phyloP scores from a whole-genome alignment of 2,113 vertebrate species.

The Urocolius indicus region DNA sequence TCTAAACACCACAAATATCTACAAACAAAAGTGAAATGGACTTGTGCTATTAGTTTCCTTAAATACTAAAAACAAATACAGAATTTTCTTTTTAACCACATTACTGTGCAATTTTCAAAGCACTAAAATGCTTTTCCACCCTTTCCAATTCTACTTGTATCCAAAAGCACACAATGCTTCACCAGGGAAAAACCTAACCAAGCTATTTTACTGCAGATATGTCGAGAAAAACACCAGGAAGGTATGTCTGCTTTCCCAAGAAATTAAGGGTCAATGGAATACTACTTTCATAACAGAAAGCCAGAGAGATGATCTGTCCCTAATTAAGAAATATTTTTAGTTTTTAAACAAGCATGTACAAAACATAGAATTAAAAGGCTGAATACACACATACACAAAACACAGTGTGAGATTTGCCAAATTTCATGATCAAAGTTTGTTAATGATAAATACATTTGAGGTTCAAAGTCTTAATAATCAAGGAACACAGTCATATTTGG shows the following conservation, averaged over 20 bases:
- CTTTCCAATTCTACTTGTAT: not conserved
- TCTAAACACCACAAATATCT: not conserved
- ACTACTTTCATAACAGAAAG: not conserved
- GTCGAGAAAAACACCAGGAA: not conserved
- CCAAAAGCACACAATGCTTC: not conserved
- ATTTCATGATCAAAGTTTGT: slow-evolving; percentile 9
- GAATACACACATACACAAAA: not conserved
- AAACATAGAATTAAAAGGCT: not conserved
- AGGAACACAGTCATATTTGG: not conserved
- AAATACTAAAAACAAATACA: not conserved
- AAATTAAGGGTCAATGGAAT: not conserved
- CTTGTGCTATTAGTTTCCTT: not conserved
- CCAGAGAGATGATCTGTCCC: not conserved
- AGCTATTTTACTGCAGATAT: not conserved
- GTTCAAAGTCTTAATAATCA: not conserved
- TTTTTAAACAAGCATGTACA: not conserved
- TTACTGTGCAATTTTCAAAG: not conserved
- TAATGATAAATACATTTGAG: not conserved
- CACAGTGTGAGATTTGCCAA: not conserved
- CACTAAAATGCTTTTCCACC: not conserved
- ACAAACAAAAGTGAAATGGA: not conserved
- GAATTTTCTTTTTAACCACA: not conserved
- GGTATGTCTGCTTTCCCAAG: not conserved
- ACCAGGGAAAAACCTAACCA: not conserved
- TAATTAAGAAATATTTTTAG: not conserved